phyloP scores from a whole-genome alignment of 64 coral and sea anemone genomes.

The Dendrophyllia cribrosa region DNA sequence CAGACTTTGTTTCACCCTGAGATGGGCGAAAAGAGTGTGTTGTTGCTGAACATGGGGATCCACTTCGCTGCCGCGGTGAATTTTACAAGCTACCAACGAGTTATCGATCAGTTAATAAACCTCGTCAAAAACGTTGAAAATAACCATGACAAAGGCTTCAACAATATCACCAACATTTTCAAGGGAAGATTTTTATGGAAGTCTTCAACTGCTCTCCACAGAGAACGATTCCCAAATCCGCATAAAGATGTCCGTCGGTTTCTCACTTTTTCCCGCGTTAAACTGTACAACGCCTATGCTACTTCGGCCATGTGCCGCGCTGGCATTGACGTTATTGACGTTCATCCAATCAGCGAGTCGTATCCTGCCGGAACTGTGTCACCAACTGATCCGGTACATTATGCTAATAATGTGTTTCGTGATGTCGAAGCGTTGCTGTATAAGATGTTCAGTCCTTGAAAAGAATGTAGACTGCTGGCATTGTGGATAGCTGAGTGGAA shows the following conservation, averaged over 20 bases:
- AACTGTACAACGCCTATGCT: slow-evolving; percentile 89
- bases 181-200: slow-evolving; percentile 84
- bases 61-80: slow-evolving; percentile 85
- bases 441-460: slow-evolving; percentile 36
- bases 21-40: slow-evolving; percentile 74
- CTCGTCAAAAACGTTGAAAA: slow-evolving; percentile 6
- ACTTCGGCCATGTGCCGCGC: slow-evolving; percentile 83
- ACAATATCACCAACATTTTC: background rate
- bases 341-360: slow-evolving; percentile 85
- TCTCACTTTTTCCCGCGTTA: slow-evolving; percentile 75
- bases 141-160: background rate
- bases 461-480: too few relatives aligned
- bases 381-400: slow-evolving; percentile 82
- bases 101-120: slow-evolving; percentile 69
- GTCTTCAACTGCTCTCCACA: slow-evolving; percentile 78
- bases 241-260: slow-evolving; percentile 91
- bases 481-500: too few relatives aligned
- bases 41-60: slow-evolving; percentile 83
- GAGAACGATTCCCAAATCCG: slow-evolving; percentile 79
- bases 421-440: slow-evolving; percentile 56
- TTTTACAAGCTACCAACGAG: slow-evolving; percentile 77
- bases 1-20: slow-evolving; percentile 63
- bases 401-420: slow-evolving; percentile 60
- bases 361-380: slow-evolving; percentile 85
- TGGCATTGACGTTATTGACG: slow-evolving; percentile 83